Evolutionary conservation across 2,888 invertebrate genomes (phyloP), one percentile per base, ranked within the genome.

Genomic region (Drosophila helvetica): DNA sequence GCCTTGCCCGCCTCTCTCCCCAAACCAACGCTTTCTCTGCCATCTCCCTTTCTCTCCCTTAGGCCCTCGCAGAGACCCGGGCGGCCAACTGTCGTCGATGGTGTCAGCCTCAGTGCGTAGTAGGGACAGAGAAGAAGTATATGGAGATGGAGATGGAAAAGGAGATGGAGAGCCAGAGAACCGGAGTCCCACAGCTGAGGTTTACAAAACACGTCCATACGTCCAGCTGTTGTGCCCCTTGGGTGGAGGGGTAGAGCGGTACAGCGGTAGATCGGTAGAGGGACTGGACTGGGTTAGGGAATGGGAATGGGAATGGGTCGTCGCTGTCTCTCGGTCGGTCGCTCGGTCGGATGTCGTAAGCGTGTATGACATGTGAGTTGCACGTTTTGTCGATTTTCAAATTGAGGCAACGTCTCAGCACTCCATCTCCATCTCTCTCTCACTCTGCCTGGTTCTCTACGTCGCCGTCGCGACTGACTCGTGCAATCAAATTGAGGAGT

Each of bases 341-440:
- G 54, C 51, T 59, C 70, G 73, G 61, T 58, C 70, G 64, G 61
- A 61, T 65, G 64, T 75, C 63, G 76, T 71, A 72, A 77, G 77
- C 89, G 86, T 88, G 87, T 82, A 85, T 87, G 86, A 88, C 86
- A 86, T 86, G 86, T 88, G 86, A 87, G 86, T 85, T 88, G 87
- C 89, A 86, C 86, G 86, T 86, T 86, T 89, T 81, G 87, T 84
- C 85, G 87, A 86, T 88, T 86, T 88, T 84, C 79, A 77, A 88
- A 88, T 85, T 88, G 88, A 85, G 88, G 71, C 82, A 81, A 67
- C 71, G 73, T 82, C 76, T 75, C 78, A 76, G 71, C 80, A 80
- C 75, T 85, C 79, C 72, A 50, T 62, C 52, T 61, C 56, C 50
- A 47, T 62, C 30, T 17, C 52, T 60, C 52, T 22, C 30, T 17